These are phyloP conservation scores for Laticauda laticaudata DNA, from an alignment of 2,113 vertebrate genomes.

Conservation along the genomic window DNA sequence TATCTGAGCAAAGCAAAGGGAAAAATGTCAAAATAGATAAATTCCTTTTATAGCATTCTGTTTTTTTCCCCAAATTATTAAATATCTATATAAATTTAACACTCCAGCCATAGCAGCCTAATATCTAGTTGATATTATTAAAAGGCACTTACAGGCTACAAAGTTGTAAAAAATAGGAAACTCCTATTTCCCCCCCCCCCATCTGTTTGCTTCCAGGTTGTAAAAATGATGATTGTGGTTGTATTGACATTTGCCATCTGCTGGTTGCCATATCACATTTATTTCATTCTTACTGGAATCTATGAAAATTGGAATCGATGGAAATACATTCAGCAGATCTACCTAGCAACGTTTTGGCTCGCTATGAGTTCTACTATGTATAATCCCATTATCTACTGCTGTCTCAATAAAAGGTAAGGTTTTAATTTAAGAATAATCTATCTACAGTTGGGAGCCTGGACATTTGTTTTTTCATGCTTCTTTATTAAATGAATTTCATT, in stretches of 20 bases:
- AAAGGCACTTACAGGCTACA: background rate
- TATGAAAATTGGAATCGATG: conserved; percentile 79
- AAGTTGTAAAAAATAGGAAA: background rate
- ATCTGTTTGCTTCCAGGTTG: conserved; percentile 76
- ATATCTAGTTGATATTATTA: background rate
- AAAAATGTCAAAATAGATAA: background rate
- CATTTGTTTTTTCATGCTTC: conserved; percentile 17
- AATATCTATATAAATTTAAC: background rate
- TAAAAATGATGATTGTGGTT: conserved; percentile 99
- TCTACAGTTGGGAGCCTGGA: background rate
- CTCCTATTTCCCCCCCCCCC: no score
- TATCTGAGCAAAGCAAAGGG: background rate
- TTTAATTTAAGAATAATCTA: background rate
- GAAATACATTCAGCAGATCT: conserved; percentile 97
- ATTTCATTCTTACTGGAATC: conserved; percentile 88
- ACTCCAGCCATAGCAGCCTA: background rate
- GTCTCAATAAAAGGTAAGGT: conserved; percentile 92
- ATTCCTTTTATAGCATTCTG: background rate
- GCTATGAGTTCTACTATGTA: conserved; percentile 99
- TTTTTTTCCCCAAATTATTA: background rate
- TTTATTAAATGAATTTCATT: background rate
- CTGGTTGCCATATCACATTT: conserved; percentile 95
- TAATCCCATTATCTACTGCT: conserved; percentile 99
- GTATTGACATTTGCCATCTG: conserved; percentile 94
- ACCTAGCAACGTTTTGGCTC: conserved; percentile 92